Evolutionary conservation across 2,113 vertebrate species (phyloP), one percentile per base, ranked within the genome.

Genomic region (Dolichallabes microphthalmus): DNA sequence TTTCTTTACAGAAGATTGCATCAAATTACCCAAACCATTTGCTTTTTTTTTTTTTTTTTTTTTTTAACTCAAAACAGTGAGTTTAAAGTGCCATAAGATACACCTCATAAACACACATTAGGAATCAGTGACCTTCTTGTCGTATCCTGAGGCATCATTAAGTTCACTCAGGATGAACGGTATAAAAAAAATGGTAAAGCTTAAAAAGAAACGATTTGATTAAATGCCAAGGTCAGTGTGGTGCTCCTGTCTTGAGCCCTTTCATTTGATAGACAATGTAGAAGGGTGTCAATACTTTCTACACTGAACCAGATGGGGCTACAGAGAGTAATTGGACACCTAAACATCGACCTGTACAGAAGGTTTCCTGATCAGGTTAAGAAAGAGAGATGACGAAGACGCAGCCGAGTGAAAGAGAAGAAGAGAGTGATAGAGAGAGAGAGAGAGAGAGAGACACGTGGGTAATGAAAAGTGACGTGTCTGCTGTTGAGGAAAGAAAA

Each of bases 381-480:
- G 66, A 82, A 50, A 69, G 52, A 76, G 80, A 66, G 45, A 77
- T 22, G 17, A 81, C 61, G 11, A 15, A 19, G 60, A 32, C 50
- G 39, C 63, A 84, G 87, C 60, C 80, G 39, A 53, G 80, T 13
- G 80, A 64, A 53, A 85, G 60, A 66, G 60, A 45, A 45, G 0
- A 8, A 45, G 45, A 45, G 45, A 45, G 39, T 0, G 39, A 45
- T 7, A 1, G 35, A 80, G n/a, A 52, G 57, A 30, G 30, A 71
- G 61, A 85, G 68, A 78, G 22, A 60, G 60, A 74, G 86, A 35
- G 86, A 91, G 88, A 86, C 75, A 57, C 83, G 82, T 75, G 66
- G 82, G 82, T 90, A 90, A 92, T 90, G 85, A 82, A 90, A 88
- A 86, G 79, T 90, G 92, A 91, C 90, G 86, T 89, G 87, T 84